These are phyloP conservation scores for Tenebrosternarchus preto DNA, from an alignment of 2,113 vertebrate genomes.

Conservation along the genomic window DNA sequence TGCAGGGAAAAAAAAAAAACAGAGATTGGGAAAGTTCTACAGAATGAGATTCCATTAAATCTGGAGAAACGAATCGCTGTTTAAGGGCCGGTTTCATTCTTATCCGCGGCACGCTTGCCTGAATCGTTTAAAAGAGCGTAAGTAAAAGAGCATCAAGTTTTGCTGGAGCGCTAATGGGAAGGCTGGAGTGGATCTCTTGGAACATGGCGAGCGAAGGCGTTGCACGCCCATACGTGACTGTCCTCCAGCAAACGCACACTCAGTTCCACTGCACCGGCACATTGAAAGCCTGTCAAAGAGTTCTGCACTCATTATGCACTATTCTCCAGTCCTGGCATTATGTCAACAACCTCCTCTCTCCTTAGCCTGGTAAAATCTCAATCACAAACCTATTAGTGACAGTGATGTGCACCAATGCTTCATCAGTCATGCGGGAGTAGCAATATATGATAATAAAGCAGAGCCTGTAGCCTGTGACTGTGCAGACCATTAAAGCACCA, in stretches of 20 bases:
- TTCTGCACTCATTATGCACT: conserved; percentile 2
- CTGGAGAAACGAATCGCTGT: conserved; percentile 17
- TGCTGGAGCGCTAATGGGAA: conserved; percentile 3
- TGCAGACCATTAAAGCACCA: not conserved
- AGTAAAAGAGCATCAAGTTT: conserved; percentile 11
- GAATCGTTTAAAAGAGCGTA: conserved; percentile 19
- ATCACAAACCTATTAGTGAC: conserved; percentile 24
- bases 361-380: conserved; percentile 19
- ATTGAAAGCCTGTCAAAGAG: conserved; percentile 6
- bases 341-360: conserved; percentile 32
- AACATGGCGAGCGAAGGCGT: conserved; percentile 5
- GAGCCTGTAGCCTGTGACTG: not conserved
- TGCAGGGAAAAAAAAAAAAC: conserved; percentile 56
- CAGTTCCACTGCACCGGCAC: not conserved
- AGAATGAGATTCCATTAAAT: conserved; percentile 56
- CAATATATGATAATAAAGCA: conserved; percentile 19
- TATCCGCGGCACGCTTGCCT: not conserved
- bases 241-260: not conserved
- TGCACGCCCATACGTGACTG: conserved; percentile 1
- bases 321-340: conserved; percentile 7
- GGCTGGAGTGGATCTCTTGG: not conserved
- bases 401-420: conserved; percentile 6
- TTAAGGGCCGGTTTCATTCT: conserved; percentile 15
- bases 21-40: conserved; percentile 57
- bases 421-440: conserved; percentile 1